Evolutionary conservation across 2,888 invertebrate genomes (phyloP).

Genomic region (Fragum sueziense): DNA sequence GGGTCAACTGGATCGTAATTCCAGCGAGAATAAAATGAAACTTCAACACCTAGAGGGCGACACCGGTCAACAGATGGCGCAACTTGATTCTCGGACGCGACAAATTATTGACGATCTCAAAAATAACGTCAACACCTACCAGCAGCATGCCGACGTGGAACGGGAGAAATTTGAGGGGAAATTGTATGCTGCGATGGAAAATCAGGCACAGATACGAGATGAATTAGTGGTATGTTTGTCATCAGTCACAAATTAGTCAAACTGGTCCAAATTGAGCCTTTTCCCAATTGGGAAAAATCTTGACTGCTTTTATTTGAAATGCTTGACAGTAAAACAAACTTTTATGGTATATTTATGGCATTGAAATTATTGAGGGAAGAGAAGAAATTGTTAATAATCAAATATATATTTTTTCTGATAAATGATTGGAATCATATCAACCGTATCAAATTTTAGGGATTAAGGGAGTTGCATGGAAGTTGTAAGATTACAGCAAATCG

Average conservation of each 20-base stretch:
- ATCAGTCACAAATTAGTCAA: too few relatives aligned
- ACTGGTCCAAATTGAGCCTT: too few relatives aligned
- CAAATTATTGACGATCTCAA: conserved; percentile 77
- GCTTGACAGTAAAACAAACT: too few relatives aligned
- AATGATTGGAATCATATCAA: too few relatives aligned
- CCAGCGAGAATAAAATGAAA: conserved; percentile 73
- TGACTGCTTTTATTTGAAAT: too few relatives aligned
- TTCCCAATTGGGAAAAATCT: too few relatives aligned
- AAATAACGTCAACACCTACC: conserved; percentile 67
- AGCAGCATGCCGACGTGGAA: conserved; percentile 72
- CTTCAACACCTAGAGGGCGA: conserved; percentile 77
- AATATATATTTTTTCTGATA: too few relatives aligned
- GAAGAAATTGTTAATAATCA: background rate
- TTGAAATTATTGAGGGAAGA: background rate
- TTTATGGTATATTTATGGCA: too few relatives aligned
- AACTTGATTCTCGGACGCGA: conserved; percentile 76
- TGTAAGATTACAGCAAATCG: too few relatives aligned
- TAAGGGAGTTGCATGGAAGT: too few relatives aligned
- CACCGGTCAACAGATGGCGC: conserved; percentile 75
- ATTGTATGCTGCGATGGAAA: conserved; percentile 72
- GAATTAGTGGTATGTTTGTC: conserved; percentile 65
- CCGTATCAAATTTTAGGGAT: too few relatives aligned
- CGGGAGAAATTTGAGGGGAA: conserved; percentile 79
- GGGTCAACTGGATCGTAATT: conserved; percentile 64
- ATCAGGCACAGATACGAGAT: conserved; percentile 65